A percentile compares a stretch with the other conserved stretches of the same genome.
phyloP scores from a whole-genome alignment of 2,113 vertebrate genomes.

The Aythya baeri region DNA sequence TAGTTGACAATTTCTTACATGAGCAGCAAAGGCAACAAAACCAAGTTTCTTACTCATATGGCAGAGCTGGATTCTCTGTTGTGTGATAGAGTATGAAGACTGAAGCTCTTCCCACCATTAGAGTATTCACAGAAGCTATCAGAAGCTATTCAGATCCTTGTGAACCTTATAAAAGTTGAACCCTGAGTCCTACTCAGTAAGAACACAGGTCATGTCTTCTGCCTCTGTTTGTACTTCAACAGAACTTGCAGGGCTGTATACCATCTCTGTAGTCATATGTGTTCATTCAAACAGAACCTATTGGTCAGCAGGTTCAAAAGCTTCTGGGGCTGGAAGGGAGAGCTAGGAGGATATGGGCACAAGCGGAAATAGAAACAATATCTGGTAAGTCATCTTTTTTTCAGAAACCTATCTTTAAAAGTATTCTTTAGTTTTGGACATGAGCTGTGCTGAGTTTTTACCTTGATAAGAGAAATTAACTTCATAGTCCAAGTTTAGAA shows the following conservation, averaged over 20 bases:
- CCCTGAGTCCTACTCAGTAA: neutral
- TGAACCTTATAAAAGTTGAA: neutral
- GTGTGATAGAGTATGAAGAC: neutral
- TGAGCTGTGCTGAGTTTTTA: neutral
- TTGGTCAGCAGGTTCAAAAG: neutral
- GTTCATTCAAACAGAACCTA: neutral
- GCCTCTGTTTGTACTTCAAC: neutral
- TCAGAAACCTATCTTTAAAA: neutral
- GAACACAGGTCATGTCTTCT: neutral
- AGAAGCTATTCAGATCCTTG: neutral
- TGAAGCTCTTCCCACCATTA: neutral
- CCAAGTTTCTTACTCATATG: neutral
- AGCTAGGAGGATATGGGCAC: neutral
- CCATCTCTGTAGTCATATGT: neutral
- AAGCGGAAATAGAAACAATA: neutral
- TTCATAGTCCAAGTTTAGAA: neutral
- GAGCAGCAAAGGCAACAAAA: neutral
- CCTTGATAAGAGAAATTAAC: neutral
- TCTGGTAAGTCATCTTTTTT: neutral
- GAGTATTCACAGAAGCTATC: neutral
- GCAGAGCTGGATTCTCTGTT: neutral
- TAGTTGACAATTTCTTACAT: neutral
- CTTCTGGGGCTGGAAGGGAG: neutral
- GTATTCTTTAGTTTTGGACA: neutral
- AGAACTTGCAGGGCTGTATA: neutral